Conservation (phyloP, 2,888 invertebrate genomes). For the Heliconius erato region DNA sequence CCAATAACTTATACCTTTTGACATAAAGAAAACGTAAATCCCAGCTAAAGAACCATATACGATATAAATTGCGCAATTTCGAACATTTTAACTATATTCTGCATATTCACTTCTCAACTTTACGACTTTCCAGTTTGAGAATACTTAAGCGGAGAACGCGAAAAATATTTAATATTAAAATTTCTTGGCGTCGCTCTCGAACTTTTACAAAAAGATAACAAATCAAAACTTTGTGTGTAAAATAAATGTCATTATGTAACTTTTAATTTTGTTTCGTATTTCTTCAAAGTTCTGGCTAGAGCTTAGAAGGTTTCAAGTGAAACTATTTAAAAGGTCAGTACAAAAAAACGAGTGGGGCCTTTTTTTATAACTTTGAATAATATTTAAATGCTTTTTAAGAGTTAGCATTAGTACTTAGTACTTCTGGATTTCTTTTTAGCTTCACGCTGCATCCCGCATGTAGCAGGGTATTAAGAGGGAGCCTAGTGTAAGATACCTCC, state of each 20-base stretch:
- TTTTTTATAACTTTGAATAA: no score
- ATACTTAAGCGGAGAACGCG: conserved; percentile 16
- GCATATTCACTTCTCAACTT: conserved; percentile 30
- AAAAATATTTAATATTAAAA: conserved; percentile 35
- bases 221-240: conserved; percentile 22
- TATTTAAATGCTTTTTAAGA: no score
- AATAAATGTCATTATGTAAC: conserved; percentile 25
- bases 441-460: no score
- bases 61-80: conserved; percentile 30
- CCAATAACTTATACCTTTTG: not conserved
- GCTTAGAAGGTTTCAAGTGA: conserved; percentile 5
- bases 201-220: conserved; percentile 28
- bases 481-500: no score
- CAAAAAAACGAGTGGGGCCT: no score
- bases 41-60: conserved; percentile 16
- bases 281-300: not conserved
- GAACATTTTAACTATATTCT: conserved; percentile 23
- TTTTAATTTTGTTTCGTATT: conserved; percentile 19
- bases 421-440: no score
- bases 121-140: conserved; percentile 22
- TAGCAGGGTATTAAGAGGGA: no score
- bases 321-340: conserved; percentile 8
- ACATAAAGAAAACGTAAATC: not conserved
- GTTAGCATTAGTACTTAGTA: not conserved
- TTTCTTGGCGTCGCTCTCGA: conserved; percentile 12